Evolutionary conservation across 2,113 vertebrate species (phyloP).

Genomic region (Melospiza georgiana): DNA sequence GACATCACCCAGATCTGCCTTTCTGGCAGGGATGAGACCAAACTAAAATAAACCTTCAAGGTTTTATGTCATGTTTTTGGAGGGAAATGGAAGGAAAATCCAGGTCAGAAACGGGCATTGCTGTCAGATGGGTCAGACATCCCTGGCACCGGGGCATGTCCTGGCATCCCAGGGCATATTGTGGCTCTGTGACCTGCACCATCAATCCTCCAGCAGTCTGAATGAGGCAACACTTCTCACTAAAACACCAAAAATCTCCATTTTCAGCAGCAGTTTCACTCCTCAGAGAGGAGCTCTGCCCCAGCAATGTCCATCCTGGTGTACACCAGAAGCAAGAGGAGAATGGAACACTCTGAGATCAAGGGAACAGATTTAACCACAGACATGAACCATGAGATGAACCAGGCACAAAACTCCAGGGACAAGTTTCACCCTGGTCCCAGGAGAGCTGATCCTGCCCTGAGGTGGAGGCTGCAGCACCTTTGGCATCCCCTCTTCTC

Average conservation of each 20-base stretch:
- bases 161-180: accelerated
- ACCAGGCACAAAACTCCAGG: neutral
- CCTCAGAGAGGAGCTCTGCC: neutral
- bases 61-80: neutral
- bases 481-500: neutral
- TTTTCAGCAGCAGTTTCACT: neutral
- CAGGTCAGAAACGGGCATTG: accelerated
- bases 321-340: neutral
- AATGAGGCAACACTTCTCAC: neutral
- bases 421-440: neutral
- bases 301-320: neutral
- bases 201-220: neutral
- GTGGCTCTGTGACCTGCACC: neutral
- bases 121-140: accelerated
- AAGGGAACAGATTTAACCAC: neutral
- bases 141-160: neutral
- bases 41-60: neutral
- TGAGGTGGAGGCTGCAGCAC: neutral
- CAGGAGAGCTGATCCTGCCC: neutral
- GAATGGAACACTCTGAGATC: neutral
- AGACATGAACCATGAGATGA: neutral
- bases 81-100: neutral
- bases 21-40: neutral
- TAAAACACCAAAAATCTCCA: neutral
- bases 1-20: accelerated